Evolutionary conservation across 2,797 vertebrate genomes (phyloP).

Genomic region (Rhinoraja longicauda): DNA sequence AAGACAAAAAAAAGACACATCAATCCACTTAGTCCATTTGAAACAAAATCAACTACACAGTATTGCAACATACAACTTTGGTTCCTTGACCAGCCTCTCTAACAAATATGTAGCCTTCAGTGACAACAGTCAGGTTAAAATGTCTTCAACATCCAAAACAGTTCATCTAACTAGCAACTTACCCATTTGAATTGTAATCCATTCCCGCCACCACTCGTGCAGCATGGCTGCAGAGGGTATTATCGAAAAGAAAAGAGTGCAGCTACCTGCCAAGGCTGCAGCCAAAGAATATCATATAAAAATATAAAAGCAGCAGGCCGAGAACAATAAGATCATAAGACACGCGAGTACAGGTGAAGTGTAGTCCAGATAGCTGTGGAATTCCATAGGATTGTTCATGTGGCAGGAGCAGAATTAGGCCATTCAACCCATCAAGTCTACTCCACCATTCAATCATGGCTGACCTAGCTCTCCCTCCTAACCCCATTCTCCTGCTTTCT

Average conservation of each 20-base stretch:
- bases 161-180: not conserved
- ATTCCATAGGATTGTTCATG: too few relatives aligned
- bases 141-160: not conserved
- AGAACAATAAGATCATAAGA: not conserved
- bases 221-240: not conserved
- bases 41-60: not conserved
- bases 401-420: too few relatives aligned
- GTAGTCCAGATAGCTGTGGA: too few relatives aligned
- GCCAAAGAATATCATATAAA: too few relatives aligned
- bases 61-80: not conserved
- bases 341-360: too few relatives aligned
- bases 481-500: too few relatives aligned
- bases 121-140: not conserved
- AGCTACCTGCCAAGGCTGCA: not conserved
- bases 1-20: not conserved
- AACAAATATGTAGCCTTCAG: not conserved
- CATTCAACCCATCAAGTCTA: too few relatives aligned
- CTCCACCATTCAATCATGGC: too few relatives aligned
- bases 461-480: too few relatives aligned
- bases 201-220: not conserved
- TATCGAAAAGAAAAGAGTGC: not conserved
- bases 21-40: not conserved
- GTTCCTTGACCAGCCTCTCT: not conserved
- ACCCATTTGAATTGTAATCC: too few relatives aligned
- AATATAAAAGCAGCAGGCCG: too few relatives aligned